These are phyloP conservation scores for Helarctos malayanus DNA, from an alignment of 2,797 vertebrate species.

Conservation along the genomic window DNA sequence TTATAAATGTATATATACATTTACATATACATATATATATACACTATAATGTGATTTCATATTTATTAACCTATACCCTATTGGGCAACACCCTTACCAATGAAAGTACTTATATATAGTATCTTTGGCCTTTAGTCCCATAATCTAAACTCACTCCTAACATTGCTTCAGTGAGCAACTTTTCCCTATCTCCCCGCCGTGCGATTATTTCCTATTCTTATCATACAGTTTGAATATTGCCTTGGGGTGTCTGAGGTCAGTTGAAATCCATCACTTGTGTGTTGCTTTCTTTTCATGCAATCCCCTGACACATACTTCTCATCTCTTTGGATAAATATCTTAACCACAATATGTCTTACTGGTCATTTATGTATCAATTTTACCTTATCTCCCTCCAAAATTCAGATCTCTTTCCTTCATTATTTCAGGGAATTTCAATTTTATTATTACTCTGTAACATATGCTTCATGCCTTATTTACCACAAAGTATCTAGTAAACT, in stretches of 20 bases:
- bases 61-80: background rate
- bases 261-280: background rate
- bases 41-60: background rate
- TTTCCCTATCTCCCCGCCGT: background rate
- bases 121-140: background rate
- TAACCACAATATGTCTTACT: background rate
- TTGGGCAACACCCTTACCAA: background rate
- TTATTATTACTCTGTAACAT: background rate
- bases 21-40: too few species aligned
- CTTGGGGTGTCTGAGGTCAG: background rate
- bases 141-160: background rate
- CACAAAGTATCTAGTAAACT: background rate
- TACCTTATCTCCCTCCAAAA: background rate
- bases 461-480: background rate
- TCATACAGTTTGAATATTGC: background rate
- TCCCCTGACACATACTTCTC: background rate
- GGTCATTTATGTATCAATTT: background rate
- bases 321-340: background rate
- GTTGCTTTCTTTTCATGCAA: background rate
- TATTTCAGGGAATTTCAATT: slow-evolving; percentile 35
- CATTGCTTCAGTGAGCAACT: background rate
- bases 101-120: background rate
- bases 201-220: background rate
- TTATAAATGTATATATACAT: background rate
- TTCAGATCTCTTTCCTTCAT: background rate